Evolutionary conservation across 2,888 invertebrate species (phyloP), one percentile per base, ranked within the genome.

Genomic region (Tuta absoluta): DNA sequence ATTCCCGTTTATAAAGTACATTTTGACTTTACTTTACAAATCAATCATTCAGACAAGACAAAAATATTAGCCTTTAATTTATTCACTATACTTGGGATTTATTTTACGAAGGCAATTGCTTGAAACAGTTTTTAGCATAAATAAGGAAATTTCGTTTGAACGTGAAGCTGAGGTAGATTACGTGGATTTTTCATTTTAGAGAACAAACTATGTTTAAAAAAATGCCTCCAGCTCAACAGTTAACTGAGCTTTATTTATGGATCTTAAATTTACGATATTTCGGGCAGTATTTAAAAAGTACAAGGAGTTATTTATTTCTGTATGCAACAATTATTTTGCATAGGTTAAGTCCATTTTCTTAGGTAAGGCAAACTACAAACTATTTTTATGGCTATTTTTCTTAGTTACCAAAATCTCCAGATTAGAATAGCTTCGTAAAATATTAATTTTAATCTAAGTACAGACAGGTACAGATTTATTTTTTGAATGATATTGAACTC

Each of bases 221-320:
- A 19, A 4, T 19, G 49, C 17, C 17, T 7, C 49, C 8, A 19
- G 49, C 49, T 49, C 17, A 10, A 0, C 8, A 49, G 5, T 19
- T 49, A 19, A 19, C 17, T 5, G 10, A 19, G 4, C 19, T 19
- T 19, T 49, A 21, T 53, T 53, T 19, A 49, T 49, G 1, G 51
- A 53, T 23, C 23, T 53, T 24, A 53, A 2, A 24, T 11, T 23
- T 38, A 59, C 41, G 66, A 67, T 69, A 65, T 70, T 66, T 60
- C 45, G 12, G 64, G 49, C 67, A 72, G 70, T 72, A 72, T 70
- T 72, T 62, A 37, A 45, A n/a, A 66, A 65, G 71, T 71, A 72
- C 72, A 69, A 70, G 63, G 24, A 23, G 2, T 41, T 59, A 59
- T 59, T 59, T 59, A 59, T 59, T 33, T 56, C n/a, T 33, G 17